Conservation (phyloP, 1,140 invertebrate species). For the Caenorhabditis brenneri region DNA sequence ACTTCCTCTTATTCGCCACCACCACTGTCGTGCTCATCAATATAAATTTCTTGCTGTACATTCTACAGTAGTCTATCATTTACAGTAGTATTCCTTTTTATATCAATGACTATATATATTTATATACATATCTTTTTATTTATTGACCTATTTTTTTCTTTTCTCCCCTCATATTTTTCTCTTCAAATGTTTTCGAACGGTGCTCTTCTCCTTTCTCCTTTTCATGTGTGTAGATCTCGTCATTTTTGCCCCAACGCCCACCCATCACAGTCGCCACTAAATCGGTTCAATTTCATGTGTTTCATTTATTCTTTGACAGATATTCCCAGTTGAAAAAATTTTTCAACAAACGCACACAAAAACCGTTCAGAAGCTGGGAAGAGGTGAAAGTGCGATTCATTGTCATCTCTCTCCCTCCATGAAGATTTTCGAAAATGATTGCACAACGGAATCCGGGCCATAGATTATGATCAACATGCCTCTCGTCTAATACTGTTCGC, state of each 20-base stretch:
- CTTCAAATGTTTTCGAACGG: neutral
- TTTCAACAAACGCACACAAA: neutral
- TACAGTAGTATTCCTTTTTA: neutral
- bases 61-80: neutral
- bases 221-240: neutral
- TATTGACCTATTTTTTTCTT: neutral
- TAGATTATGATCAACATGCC: neutral
- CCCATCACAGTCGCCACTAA: neutral
- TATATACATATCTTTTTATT: neutral
- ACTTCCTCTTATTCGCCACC: neutral
- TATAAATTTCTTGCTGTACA: neutral
- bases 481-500: neutral
- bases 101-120: neutral
- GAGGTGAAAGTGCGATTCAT: constrained; percentile 12
- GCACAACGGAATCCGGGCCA: constrained; percentile 16
- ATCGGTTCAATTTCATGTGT: neutral
- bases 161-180: neutral
- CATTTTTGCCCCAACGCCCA: neutral
- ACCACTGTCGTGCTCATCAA: neutral
- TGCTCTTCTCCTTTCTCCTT: neutral
- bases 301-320: too few species aligned
- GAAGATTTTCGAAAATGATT: constrained; percentile 19
- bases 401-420: neutral
- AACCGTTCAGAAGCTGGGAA: neutral
- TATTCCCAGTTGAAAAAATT: too few species aligned